phyloP scores from a whole-genome alignment of 2,797 vertebrate species.

The Neosilurus mollespiculum region DNA sequence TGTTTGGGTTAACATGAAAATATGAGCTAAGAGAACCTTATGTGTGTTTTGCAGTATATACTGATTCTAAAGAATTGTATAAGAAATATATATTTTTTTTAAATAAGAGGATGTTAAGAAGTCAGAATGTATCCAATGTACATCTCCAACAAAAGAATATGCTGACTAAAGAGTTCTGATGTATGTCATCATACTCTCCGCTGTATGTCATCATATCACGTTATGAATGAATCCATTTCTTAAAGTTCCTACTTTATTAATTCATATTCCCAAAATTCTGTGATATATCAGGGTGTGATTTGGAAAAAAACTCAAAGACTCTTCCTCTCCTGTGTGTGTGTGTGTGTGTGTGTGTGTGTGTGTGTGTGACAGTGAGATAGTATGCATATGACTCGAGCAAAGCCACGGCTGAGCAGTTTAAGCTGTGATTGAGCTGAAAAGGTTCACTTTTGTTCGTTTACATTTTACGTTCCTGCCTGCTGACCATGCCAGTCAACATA shows the following conservation, averaged over 20 bases:
- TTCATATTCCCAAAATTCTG: background rate
- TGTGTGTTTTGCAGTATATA: background rate
- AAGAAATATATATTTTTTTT: background rate
- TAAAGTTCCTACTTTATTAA: background rate
- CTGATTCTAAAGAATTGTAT: background rate
- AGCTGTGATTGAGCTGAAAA: background rate
- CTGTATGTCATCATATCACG: too few species aligned
- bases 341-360: too few species aligned
- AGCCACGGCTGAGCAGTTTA: background rate
- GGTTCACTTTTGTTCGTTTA: background rate
- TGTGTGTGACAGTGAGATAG: too few species aligned
- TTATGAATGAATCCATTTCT: background rate
- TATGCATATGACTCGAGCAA: background rate
- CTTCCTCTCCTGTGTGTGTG: too few species aligned
- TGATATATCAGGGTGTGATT: background rate
- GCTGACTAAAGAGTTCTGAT: background rate
- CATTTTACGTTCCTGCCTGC: background rate
- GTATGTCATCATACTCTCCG: background rate
- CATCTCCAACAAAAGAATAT: background rate
- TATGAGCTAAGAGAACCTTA: background rate
- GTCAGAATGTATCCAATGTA: background rate
- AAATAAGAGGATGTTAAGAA: background rate
- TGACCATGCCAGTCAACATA: background rate
- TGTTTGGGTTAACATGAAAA: background rate
- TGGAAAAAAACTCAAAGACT: background rate